Conservation (phyloP, 2,113 vertebrate genomes). For the Dicaeum eximium region DNA sequence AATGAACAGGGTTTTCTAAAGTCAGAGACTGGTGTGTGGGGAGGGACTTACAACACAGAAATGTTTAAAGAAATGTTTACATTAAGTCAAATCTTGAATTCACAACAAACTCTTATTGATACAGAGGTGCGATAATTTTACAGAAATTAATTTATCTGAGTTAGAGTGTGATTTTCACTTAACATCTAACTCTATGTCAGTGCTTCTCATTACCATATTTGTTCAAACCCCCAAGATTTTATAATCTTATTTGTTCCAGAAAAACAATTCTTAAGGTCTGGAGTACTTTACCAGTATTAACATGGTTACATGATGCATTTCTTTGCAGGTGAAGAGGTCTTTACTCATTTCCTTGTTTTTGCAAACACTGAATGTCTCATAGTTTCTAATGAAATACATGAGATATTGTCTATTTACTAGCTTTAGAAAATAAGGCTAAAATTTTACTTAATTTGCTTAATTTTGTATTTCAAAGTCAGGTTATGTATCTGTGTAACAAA, state of each 20-base stretch:
- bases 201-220: accelerated
- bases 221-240: not conserved
- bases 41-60: not conserved
- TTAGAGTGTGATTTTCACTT: not conserved
- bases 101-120: not conserved
- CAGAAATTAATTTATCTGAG: not conserved
- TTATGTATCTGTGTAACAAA: not conserved
- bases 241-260: not conserved
- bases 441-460: not conserved
- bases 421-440: not conserved
- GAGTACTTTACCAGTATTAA: not conserved
- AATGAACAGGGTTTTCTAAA: not conserved
- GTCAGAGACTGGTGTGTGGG: not conserved
- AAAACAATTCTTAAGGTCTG: not conserved
- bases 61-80: not conserved
- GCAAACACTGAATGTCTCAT: not conserved
- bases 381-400: not conserved
- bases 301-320: not conserved
- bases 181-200: not conserved
- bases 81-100: not conserved
- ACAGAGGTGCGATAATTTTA: not conserved
- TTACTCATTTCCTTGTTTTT: not conserved
- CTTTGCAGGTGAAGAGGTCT: not conserved
- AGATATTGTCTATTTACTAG: not conserved
- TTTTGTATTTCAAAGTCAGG: not conserved